phyloP scores from a whole-genome alignment of 2,113 vertebrate genomes.

The Pachycephala philippinensis region DNA sequence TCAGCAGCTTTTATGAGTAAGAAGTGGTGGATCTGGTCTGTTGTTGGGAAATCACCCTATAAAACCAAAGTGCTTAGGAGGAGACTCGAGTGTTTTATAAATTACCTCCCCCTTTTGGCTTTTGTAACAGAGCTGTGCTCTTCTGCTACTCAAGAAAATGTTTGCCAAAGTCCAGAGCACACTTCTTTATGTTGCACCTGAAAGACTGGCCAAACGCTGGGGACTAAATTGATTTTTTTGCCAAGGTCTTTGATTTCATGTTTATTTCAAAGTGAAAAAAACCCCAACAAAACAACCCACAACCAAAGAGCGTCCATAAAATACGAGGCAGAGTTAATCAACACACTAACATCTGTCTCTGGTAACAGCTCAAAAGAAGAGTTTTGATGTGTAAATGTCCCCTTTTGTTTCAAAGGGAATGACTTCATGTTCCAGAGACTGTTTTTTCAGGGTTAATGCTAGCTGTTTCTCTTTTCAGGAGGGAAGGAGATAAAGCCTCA shows the following conservation, averaged over 20 bases:
- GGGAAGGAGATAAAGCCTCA: not conserved
- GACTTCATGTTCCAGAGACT: not conserved
- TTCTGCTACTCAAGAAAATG: not conserved
- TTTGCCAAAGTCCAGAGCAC: not conserved
- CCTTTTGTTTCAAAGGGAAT: not conserved
- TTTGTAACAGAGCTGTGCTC: not conserved
- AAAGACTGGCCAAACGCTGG: not conserved
- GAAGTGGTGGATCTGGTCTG: not conserved
- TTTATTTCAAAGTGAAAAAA: slow-evolving; percentile 19
- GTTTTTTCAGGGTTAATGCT: not conserved
- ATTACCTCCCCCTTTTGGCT: not conserved
- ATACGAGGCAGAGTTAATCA: not conserved
- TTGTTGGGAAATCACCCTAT: not conserved
- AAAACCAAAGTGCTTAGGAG: not conserved
- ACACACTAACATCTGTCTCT: not conserved
- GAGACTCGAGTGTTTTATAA: not conserved
- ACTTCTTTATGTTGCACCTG: not conserved
- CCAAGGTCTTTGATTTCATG: not conserved
- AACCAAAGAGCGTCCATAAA: not conserved
- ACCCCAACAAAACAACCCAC: not conserved
- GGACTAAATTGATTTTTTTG: not conserved
- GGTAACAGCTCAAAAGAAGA: not conserved
- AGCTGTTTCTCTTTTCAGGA: not conserved
- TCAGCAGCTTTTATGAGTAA: not conserved
- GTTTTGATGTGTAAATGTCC: slow-evolving; percentile 49